A percentile compares a stretch with the other conserved stretches of the same genome.
These are phyloP conservation scores for Gari tellinella DNA, from an alignment of 2,888 invertebrate species.

Conservation along the genomic window DNA sequence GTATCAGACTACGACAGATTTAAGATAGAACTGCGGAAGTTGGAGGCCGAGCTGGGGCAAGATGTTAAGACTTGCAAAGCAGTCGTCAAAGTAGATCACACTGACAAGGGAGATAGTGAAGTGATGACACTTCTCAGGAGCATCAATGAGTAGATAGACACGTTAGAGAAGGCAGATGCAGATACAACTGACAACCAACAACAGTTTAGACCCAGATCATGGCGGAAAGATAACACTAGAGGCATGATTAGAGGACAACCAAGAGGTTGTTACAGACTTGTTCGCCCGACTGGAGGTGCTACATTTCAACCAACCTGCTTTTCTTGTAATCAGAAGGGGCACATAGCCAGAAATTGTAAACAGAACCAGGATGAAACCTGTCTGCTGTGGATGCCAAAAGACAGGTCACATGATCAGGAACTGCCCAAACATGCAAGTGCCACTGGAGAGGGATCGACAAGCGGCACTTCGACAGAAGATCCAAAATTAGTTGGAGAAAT, in stretches of 20 bases:
- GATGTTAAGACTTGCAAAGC: conserved; percentile 10
- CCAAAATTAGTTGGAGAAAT: conserved; percentile 26
- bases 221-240: background rate
- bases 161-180: conserved; percentile 9
- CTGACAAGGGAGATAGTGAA: conserved; percentile 10
- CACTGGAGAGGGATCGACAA: conserved; percentile 9
- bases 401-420: conserved; percentile 18
- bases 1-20: conserved; percentile 31
- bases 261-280: background rate
- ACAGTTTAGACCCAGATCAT: background rate
- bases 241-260: conserved; percentile 1
- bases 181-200: background rate
- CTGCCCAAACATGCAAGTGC: conserved; percentile 36
- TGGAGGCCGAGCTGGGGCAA: conserved; percentile 19
- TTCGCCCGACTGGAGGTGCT: conserved; percentile 8
- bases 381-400: conserved; percentile 11
- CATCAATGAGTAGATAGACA: conserved; percentile 21
- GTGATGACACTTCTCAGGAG: conserved; percentile 15
- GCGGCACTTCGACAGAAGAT: conserved; percentile 8
- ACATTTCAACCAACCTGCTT: conserved; percentile 19
- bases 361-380: background rate
- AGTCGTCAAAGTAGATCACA: background rate
- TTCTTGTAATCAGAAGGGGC: conserved; percentile 14
- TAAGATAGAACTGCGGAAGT: conserved; percentile 28
- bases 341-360: conserved; percentile 22